Base-by-base conservation (phyloP, 1,140 invertebrate genomes). In the Euwallacea similis region DNA sequence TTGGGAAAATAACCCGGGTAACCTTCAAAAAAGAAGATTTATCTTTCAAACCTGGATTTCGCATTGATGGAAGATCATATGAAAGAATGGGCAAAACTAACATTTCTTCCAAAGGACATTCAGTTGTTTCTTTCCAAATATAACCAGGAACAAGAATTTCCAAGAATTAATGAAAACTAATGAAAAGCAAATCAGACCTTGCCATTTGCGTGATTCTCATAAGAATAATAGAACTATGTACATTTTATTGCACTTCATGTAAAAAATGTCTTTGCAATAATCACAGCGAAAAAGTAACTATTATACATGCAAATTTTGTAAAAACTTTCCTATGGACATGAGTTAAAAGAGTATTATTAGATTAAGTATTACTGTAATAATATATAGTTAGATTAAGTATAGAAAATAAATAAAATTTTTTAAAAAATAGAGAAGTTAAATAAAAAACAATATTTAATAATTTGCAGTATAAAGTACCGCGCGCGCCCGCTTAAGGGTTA, bases 1-100 rank as follows among this genome's bases (percentile, higher is more conserved):
- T 76, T 42, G 74, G 76, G 60, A 80, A 78, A 72, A 59, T 60
- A 43, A 66, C n/a, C 55, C 15, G 10, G 56, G 74, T 72, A 7
- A 76, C 60, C 56, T 67, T 72, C 55, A 79, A 0, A 79, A 81
- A 61, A 78, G 84, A 16, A 79, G 83, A 60, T 63, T 74, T 85
- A 84, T 70, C 80, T 85, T 15, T 77, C 78, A 66, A 77, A 81
- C 62, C 74, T 84, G 41, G 82, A 80, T 11, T 13, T 82, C n/a
- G 79, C 79, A 68, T 76, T 85, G 11, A 76, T 84, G 66, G 77
- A 81, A 56, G 69, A 76, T 42, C 64, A 76, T 62, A 61, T 61
- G 59, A 74, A 64, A 71, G 64, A 64, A 11, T 11, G 68, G 42
- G 63, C 68, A 13, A n/a, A 47, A 41, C 9, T 71, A 43, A 47